Evolutionary conservation across 1,140 invertebrate genomes (phyloP).

Genomic region (Brachionus asplanchnoidis): DNA sequence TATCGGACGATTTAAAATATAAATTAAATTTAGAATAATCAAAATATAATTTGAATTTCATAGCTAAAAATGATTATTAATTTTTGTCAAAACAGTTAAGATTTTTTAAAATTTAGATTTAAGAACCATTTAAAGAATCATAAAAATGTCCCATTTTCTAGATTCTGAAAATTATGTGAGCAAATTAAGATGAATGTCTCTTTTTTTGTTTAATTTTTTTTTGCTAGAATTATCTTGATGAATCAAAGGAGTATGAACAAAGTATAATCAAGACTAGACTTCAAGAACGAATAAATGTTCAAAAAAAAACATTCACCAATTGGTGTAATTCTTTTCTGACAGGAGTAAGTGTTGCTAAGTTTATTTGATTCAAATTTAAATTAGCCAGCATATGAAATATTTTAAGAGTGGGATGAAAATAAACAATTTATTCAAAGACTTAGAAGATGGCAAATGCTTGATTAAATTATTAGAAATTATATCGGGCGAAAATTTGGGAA

Average conservation of each 20-base stretch:
- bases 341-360: conserved; percentile 68
- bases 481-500: conserved; percentile 90
- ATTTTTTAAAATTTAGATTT: neutral
- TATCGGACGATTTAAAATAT: neutral
- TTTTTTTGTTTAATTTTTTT: neutral
- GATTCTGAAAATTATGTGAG: neutral
- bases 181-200: neutral
- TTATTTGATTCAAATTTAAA: conserved; percentile 41
- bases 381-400: neutral
- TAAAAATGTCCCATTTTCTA: conserved; percentile 8
- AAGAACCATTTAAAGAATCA: neutral
- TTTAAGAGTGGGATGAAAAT: conserved; percentile 61
- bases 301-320: conserved; percentile 99
- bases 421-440: conserved; percentile 89
- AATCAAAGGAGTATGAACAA: conserved; percentile 76
- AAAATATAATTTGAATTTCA: neutral
- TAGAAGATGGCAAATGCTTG: conserved; percentile 88
- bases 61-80: neutral
- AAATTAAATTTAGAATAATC: neutral
- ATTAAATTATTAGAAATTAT: conserved; percentile 97
- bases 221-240: neutral
- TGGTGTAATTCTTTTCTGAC: conserved; percentile 98
- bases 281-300: conserved; percentile 91
- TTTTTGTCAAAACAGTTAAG: neutral
- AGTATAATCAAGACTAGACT: conserved; percentile 89